Base-by-base conservation (phyloP, 1,140 invertebrate genomes). In the Philotrypesis tridentata region DNA sequence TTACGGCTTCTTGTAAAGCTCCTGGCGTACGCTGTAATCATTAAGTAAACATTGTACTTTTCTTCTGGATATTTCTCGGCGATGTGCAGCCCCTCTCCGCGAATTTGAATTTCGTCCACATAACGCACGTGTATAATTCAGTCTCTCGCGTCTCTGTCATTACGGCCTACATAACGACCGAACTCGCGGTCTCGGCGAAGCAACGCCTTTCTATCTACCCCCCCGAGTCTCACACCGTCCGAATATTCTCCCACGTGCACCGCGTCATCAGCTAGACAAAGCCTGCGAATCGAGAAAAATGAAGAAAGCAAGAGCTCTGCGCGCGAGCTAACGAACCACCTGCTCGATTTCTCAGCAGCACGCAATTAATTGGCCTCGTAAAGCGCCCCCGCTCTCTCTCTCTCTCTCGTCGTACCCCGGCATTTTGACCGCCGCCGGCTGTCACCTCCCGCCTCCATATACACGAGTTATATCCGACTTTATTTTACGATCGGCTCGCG, bases 341-440 rank as follows among this genome's bases (percentile, higher is more conserved):
- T 55, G 48, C 48, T 55, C 48, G 17, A n/a, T 14, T 55, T 55
- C 48, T 55, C 40, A 17, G 5, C 3, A 11, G 7, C 33, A 3
- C 60, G 79, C n/a, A 29, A 63, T 80, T 80, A 80, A 79, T 79
- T 79, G 68, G 48, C 31, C 77, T 71, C 77, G 40, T 79, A 79
- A 71, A 33, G 14, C 77, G 67, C 77, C 67, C 77, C 77, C 76
- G 76, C 76, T n/a, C n/a, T n/a, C n/a, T n/a, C n/a, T n/a, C n/a
- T n/a, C n/a, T n/a, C n/a, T n/a, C n/a, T n/a, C n/a, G n/a, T n/a
- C n/a, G n/a, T 67, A 55, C 11, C 23, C 21, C 29, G 33, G 11
- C n/a, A 48, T 71, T 37, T 61, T 68, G 7, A 17, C 31, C 76
- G 40, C 76, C 65, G 33, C 43, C 29, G 43, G 29, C 63, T 70